Conservation (phyloP, 2,113 vertebrate species). For the Xiphorhynchus elegans region DNA sequence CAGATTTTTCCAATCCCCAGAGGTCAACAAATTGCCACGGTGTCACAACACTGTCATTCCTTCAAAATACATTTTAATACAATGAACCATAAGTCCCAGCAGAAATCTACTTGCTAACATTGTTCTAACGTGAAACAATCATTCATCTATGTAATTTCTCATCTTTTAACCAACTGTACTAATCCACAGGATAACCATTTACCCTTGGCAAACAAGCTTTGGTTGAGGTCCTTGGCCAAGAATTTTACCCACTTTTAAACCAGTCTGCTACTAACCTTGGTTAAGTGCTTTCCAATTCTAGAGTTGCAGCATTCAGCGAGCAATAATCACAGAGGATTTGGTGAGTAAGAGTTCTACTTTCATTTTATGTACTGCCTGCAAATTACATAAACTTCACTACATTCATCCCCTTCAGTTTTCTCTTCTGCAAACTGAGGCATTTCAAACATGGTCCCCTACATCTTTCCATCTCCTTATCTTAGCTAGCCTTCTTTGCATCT, state of each 20-base stretch:
- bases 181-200: not conserved
- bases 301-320: not conserved
- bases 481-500: not conserved
- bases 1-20: not conserved
- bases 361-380: not conserved
- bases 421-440: not conserved
- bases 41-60: not conserved
- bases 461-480: not conserved
- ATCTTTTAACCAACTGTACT: not conserved
- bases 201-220: not conserved
- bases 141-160: not conserved
- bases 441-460: not conserved
- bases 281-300: not conserved
- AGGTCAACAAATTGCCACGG: not conserved
- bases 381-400: not conserved
- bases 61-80: not conserved
- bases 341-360: not conserved
- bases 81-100: not conserved
- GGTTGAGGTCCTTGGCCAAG: not conserved
- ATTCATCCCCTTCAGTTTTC: not conserved
- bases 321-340: not conserved
- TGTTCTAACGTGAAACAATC: not conserved
- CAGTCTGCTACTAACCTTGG: not conserved
- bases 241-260: not conserved
- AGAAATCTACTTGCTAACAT: not conserved